phyloP scores from a whole-genome alignment of 2,888 invertebrate genomes.

The Bugulina stolonifera region DNA sequence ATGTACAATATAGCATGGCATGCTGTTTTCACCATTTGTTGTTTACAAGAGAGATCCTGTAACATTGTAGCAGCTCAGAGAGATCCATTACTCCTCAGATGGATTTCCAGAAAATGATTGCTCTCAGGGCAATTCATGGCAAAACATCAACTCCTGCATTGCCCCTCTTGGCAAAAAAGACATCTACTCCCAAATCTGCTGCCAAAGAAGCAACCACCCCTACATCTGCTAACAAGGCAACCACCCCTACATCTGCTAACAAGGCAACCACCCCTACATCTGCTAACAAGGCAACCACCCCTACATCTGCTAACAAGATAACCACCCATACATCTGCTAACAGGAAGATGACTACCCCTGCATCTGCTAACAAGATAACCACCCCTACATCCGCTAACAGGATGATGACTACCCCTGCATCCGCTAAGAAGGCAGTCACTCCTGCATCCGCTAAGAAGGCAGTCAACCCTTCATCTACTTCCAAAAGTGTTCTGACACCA shows the following conservation, averaged over 20 bases:
- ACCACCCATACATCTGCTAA: neutral
- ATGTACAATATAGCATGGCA: too few relatives aligned
- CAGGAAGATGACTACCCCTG: neutral
- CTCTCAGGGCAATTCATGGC: slow-evolving; percentile 43
- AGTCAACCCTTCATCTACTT: neutral
- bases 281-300: neutral
- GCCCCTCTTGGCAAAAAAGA: slow-evolving; percentile 26
- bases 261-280: neutral
- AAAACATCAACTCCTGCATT: slow-evolving; percentile 42
- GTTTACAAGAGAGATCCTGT: too few relatives aligned
- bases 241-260: neutral
- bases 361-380: neutral
- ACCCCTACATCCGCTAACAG: neutral
- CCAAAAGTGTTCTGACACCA: too few relatives aligned
- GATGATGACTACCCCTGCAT: neutral
- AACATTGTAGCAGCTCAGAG: too few relatives aligned
- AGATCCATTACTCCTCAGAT: slow-evolving; percentile 32
- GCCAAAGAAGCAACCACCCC: neutral
- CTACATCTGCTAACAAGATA: slow-evolving; percentile 6
- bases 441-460: neutral
- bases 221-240: neutral
- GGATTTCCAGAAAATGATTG: slow-evolving; percentile 39
- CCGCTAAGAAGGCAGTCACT: neutral
- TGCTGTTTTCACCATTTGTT: too few relatives aligned
- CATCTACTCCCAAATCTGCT: neutral